These are phyloP conservation scores for Ernsta delagoae DNA, from an alignment of 2,888 invertebrate species.

Conservation along the genomic window DNA sequence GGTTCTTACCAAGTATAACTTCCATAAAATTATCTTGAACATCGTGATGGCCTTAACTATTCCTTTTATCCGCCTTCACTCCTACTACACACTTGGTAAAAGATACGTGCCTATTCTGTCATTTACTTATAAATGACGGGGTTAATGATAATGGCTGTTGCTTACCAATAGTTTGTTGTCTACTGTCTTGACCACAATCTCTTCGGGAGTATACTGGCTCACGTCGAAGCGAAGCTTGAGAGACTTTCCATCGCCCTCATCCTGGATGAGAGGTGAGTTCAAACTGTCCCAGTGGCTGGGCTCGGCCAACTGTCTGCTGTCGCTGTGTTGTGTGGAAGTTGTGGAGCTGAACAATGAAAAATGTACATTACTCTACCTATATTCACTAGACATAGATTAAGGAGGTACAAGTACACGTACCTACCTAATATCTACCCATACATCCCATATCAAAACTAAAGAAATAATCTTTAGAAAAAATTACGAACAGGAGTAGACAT, in stretches of 20 bases:
- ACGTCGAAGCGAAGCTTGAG: constrained; percentile 98
- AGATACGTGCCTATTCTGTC: neutral
- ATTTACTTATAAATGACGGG: neutral
- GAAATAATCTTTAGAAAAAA: too few species aligned
- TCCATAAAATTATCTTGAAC: too few species aligned
- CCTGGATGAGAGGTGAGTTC: constrained; percentile 97
- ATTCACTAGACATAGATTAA: neutral
- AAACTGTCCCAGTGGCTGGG: constrained; percentile 93
- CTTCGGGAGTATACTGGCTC: constrained; percentile 98
- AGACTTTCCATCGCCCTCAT: constrained; percentile 96
- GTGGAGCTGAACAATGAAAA: constrained; percentile 82
- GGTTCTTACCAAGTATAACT: too few species aligned
- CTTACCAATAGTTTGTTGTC: constrained; percentile 98
- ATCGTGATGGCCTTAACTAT: too few species aligned
- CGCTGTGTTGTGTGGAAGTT: constrained; percentile 87
- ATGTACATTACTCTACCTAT: neutral
- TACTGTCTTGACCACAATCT: constrained; percentile 99
- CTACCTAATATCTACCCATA: neutral
- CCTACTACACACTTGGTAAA: neutral
- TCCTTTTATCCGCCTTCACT: too few species aligned
- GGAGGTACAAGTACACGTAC: neutral
- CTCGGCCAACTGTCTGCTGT: constrained; percentile 85
- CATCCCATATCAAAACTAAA: neutral
- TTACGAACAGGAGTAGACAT: too few species aligned
- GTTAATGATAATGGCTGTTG: neutral